Percentiles rank a stretch among this genome's conserved stretches.
These are phyloP conservation scores for Forbesichthys papilliferus DNA, from an alignment of 2,113 vertebrate species.

Conservation along the genomic window DNA sequence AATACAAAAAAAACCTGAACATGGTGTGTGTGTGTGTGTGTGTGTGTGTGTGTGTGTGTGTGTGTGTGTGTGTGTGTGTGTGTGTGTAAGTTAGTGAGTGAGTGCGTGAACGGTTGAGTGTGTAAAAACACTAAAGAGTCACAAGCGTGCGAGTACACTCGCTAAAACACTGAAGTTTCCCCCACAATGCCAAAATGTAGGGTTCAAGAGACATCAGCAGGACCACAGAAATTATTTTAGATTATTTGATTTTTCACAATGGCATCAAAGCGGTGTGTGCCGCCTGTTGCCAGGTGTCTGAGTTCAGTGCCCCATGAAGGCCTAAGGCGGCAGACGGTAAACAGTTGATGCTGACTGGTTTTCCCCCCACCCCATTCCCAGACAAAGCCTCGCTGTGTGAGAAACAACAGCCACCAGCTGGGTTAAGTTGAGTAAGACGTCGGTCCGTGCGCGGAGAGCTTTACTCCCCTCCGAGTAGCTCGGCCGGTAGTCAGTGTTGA, in stretches of 20 bases:
- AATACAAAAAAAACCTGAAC: constrained; percentile 9
- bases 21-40: constrained; percentile 12
- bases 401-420: constrained; percentile 63
- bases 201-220: too few relatives aligned
- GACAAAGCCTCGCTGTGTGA: constrained; percentile 69
- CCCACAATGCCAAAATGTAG: too few relatives aligned
- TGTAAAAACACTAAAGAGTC: too few relatives aligned
- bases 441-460: constrained; percentile 58
- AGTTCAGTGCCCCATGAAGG: constrained; percentile 56
- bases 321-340: constrained; percentile 64
- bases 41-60: constrained; percentile 7
- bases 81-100: constrained; percentile 14
- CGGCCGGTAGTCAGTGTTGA: too few relatives aligned
- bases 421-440: constrained; percentile 60
- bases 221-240: too few relatives aligned
- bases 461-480: constrained; percentile 30
- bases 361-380: constrained; percentile 39
- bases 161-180: too few relatives aligned
- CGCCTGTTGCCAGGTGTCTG: constrained; percentile 55
- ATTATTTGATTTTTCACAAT: not conserved
- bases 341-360: constrained; percentile 66
- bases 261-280: constrained; percentile 50
- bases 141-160: too few relatives aligned
- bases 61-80: constrained; percentile 4
- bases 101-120: too few relatives aligned